These are phyloP conservation scores for Pristionchus pacificus DNA, from an alignment of 1,140 invertebrate genomes.

Conservation along the genomic window DNA sequence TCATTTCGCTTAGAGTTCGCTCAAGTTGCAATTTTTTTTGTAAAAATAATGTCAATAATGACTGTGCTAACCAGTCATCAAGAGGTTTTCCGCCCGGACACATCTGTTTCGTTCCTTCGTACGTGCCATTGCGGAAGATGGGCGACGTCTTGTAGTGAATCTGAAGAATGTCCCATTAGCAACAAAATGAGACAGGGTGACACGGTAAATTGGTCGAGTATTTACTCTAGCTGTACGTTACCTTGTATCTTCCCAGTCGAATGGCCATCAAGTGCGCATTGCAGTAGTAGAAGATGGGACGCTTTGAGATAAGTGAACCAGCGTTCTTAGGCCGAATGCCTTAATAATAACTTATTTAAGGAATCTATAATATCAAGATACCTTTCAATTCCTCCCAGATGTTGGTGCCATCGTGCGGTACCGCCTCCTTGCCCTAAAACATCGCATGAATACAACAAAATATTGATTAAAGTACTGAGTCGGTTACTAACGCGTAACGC, in stretches of 20 bases:
- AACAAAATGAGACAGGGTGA: too few species aligned
- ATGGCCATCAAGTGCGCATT: conserved; percentile 54
- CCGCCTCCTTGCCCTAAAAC: conserved; percentile 1
- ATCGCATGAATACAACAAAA: background rate
- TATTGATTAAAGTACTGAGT: too few species aligned
- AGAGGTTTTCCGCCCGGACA: conserved; percentile 48
- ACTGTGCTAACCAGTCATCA: conserved; percentile 46
- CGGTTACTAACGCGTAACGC: too few species aligned
- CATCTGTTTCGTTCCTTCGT: conserved; percentile 46
- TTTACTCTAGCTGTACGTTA: conserved; percentile 7
- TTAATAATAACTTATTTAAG: too few species aligned
- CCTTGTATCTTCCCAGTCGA: conserved; percentile 50
- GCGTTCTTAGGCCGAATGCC: too few species aligned
- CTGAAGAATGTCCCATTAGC: background rate
- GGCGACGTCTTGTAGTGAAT: conserved; percentile 55
- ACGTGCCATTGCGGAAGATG: conserved; percentile 50
- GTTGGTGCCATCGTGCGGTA: conserved; percentile 41
- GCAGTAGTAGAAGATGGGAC: conserved; percentile 56
- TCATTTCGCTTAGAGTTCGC: background rate
- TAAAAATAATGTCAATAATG: background rate
- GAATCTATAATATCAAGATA: too few species aligned
- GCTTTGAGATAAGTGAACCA: conserved; percentile 25
- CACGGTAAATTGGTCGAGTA: too few species aligned
- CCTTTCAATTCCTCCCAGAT: conserved; percentile 40
- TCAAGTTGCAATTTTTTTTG: background rate